Percentiles rank a stretch among this genome's conserved stretches.
Evolutionary conservation across 2,797 vertebrate genomes (phyloP).

Genomic region (Botia kubotai): DNA sequence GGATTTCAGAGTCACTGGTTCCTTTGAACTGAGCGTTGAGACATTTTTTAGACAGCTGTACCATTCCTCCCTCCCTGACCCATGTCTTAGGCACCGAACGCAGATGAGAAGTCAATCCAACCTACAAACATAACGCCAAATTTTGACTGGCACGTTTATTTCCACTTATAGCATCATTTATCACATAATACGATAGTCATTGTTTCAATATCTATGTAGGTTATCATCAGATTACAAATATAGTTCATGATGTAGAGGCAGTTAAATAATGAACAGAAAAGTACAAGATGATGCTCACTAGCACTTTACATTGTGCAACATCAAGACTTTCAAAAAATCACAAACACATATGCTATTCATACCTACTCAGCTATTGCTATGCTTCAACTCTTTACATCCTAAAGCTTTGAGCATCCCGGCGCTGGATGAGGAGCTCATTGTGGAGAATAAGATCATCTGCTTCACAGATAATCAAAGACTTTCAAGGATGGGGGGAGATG

Average conservation of each 20-base stretch:
- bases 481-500: conserved; percentile 49
- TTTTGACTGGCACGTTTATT: background rate
- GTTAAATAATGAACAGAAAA: background rate
- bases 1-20: conserved; percentile 77
- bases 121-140: conserved; percentile 67
- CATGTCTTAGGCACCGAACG: conserved; percentile 82
- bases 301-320: conserved; percentile 14
- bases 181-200: too few species aligned
- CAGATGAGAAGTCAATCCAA: conserved; percentile 70
- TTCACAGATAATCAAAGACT: conserved; percentile 57
- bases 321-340: conserved; percentile 1
- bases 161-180: background rate
- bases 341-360: conserved; percentile 1
- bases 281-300: conserved; percentile 1
- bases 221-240: background rate
- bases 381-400: conserved; percentile 32
- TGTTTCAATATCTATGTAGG: background rate
- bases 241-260: background rate
- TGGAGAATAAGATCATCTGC: conserved; percentile 37
- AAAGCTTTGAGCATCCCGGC: background rate
- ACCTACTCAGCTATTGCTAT: background rate
- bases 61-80: conserved; percentile 92
- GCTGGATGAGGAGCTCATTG: conserved; percentile 17
- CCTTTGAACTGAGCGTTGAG: conserved; percentile 80
- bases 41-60: conserved; percentile 85